Evolutionary conservation across 1,140 invertebrate genomes (phyloP), one percentile per base, ranked within the genome.

Genomic region (Leptinotarsa lineolata): DNA sequence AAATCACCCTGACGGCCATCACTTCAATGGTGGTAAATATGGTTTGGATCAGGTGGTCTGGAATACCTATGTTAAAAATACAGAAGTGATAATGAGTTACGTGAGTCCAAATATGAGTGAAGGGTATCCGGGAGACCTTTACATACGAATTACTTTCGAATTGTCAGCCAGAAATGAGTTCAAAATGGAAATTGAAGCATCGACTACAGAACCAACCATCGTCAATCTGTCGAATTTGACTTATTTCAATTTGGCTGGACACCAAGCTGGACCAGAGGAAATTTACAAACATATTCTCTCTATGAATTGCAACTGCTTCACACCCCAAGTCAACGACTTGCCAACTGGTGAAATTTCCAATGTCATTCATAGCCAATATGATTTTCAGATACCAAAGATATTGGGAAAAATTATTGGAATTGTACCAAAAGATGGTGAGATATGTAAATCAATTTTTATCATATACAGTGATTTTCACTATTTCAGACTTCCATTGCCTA

Each of bases 221-320:
- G 83, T 92, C 2, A 91, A 91, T 80, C 80, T 94, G 21, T 90
- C 90, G 2, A 90, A 90, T 82, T 88, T 92, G 79, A 86, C 88
- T 18, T 91, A 91, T 76, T 92, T 93, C 79, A 94, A 94, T 84
- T 82, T 94, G 8, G 89, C 86, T 45, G 91, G 91, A 5, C 89
- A 91, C 79, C 82, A 77, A 11, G 75, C 82, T 67, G 87, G 86
- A 4, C 79, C 84, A 64, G 82, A 88, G n/a, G 86, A 88, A 75
- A 72, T 91, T 1, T 85, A 88, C 67, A 88, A 90, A 69, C 92
- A 94, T 81, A 77, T 85, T 48, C 81, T 93, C 3, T 83, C 77
- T 0, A 81, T 94, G 3, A 88, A 89, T 77, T 88, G 91, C 13
- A 89, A 92, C 81, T 80, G 84, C 48, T 92, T 89, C 83, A 89